Evolutionary conservation across 2,113 vertebrate genomes (phyloP).

Genomic region (Calypte anna): DNA sequence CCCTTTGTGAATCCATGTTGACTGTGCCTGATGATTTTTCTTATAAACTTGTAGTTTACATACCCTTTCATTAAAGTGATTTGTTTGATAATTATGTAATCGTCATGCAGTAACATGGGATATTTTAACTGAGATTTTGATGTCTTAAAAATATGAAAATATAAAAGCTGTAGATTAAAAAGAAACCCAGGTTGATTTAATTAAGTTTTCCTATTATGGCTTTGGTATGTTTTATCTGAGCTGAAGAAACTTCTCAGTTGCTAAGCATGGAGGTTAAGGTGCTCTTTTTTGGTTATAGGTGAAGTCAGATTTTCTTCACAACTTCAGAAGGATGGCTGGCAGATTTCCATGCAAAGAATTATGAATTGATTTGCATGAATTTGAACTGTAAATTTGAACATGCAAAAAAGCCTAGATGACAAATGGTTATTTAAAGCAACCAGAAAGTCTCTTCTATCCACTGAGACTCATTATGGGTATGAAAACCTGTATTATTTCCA

Average conservation of each 20-base stretch:
- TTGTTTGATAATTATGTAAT: neutral
- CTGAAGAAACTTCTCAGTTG: neutral
- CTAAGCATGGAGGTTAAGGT: neutral
- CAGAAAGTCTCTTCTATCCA: neutral
- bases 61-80: neutral
- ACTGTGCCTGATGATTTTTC: neutral
- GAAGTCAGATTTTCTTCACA: neutral
- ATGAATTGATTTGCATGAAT: constrained; percentile 38
- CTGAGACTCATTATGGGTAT: neutral
- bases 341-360: neutral
- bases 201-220: neutral
- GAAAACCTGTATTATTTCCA: constrained; percentile 22
- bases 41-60: neutral
- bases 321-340: neutral
- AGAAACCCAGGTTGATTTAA: neutral
- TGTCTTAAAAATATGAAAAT: neutral
- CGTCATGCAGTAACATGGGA: neutral
- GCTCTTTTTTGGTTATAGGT: neutral
- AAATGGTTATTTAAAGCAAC: constrained; percentile 40
- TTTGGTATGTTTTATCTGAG: neutral
- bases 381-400: constrained; percentile 12
- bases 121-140: neutral
- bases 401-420: neutral
- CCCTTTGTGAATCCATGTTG: neutral
- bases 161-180: neutral